Base-by-base conservation (phyloP, 2,888 invertebrate genomes). In the Cheilosia vulpina region DNA sequence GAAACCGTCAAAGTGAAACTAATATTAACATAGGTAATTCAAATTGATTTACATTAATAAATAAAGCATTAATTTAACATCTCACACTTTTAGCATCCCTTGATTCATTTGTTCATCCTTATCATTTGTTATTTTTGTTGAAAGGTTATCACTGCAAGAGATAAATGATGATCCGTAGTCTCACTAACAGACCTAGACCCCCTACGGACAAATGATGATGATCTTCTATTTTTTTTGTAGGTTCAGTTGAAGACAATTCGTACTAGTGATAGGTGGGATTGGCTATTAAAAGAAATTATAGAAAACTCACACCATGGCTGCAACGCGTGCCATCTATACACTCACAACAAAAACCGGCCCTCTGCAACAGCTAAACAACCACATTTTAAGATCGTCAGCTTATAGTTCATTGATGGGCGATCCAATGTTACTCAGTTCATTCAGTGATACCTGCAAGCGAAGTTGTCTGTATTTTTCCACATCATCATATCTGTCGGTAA, bases 311-410 rank as follows among this genome's bases (percentile, higher is more conserved):
- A 19, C 7, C 27, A 85, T 85, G 85, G 50, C 50, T 31, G 45
- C 72, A 2, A 65, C 66, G 2, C 77, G 76, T 77, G 81, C 85
- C 85, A 81, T 85, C 85, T 85, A 73, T 31, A 81, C 45, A 34
- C 38, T 85, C 62, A 77, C 62, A 34, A 52, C 19, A 4, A 81
- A 72, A 85, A n/a, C 50, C 3, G 53, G 24, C 5, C 19, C 24
- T 38, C 7, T 62, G 15, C 72, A 60, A 19, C 58, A 43, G 9
- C 60, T 53, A 55, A 69, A 60, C 24, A 66, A 43, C 41, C 15
- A 24, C 31, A 15, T 57, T 73, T 41, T 34, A 58, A 63, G 17
- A 60, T 72, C 43, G 4, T 24, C 66, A 31, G 15, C 15, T 50
- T 34, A 5, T 11, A 66, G 27, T 15, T 34, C 43, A 63, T 38